Base-by-base conservation (phyloP, 2,797 vertebrate genomes). In the Acrossocheilus fasciatus region DNA sequence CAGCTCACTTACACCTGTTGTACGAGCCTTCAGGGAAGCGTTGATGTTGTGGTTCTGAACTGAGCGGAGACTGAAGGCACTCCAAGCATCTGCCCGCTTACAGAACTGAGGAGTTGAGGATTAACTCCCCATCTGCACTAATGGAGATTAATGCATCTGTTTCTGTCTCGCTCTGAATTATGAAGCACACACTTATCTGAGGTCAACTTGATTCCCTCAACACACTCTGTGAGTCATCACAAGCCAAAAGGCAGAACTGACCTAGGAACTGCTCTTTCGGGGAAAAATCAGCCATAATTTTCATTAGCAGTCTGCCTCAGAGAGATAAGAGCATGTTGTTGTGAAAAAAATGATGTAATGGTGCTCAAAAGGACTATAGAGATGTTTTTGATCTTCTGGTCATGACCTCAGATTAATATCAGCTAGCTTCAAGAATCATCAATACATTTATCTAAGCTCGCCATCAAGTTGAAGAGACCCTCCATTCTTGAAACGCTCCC, bases 41-140 rank as follows among this genome's bases (percentile, higher is more conserved):
- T 68, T 43, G 23, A 54, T 50, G 39, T 10, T 47, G 36, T 66
- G 62, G 8, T 34, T 69, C 52, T 59, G 69, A 41, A 26, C 62
- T 12, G 78, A 20, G 17, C 30, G 1, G 47, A 54, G 18, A 66
- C 72, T 36, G 30, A 57, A 68, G 62, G 50, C 4, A 11, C 36
- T 30, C 36, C 4, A 4, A 76, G 64, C 83, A 80, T 69, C 52
- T 87, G 74, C 34, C 50, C 7, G 66, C 59, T 15, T 77, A 10
- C 15, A 74, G 41, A 18, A 6, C 89, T 90, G 88, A 91, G 70
- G 20, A 91, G 87, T 88, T 88, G 87, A 62, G 90, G 93, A 94
- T 94, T 93, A 94, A 86, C 87, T 86, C 81, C 90, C 87, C 90
- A 93, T 93, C 90, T 93, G 92, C 69, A 89, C 91, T 93, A 91